phyloP scores from a whole-genome alignment of 1,140 invertebrate genomes.

The Frieseomelitta varia region DNA sequence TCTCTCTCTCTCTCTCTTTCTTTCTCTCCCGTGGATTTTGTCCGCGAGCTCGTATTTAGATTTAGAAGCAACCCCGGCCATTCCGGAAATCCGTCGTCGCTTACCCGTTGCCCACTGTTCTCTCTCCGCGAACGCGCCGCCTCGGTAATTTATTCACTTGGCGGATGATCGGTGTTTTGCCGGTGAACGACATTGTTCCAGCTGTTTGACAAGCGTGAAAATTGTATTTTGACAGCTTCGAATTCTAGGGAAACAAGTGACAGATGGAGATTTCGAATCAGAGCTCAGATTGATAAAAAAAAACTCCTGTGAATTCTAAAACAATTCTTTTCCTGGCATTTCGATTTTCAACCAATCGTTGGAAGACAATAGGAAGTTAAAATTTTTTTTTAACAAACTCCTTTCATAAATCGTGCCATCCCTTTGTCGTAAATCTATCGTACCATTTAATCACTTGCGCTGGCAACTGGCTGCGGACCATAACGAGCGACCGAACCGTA shows the following conservation, averaged over 20 bases:
- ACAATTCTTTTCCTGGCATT: too few relatives aligned
- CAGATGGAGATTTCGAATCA: not conserved
- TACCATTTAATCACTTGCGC: too few relatives aligned
- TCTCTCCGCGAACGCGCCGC: not conserved
- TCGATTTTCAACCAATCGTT: too few relatives aligned
- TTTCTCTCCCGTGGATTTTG: slow-evolving; percentile 25
- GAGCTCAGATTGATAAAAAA: too few relatives aligned
- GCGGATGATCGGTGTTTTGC: not conserved
- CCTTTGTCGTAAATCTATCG: not conserved
- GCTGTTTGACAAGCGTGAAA: not conserved
- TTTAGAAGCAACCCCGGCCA: slow-evolving; percentile 35
- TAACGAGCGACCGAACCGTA: too few relatives aligned
- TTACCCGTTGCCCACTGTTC: not conserved
- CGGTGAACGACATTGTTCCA: not conserved
- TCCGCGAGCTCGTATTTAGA: slow-evolving; percentile 40
- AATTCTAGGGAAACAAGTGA: not conserved
- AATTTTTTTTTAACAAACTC: too few relatives aligned
- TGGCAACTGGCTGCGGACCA: too few relatives aligned
- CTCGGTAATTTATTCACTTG: not conserved
- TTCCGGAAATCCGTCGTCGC: slow-evolving; percentile 47
- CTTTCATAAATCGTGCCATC: too few relatives aligned
- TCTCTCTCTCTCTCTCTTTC: slow-evolving; percentile 8
- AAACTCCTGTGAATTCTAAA: too few relatives aligned
- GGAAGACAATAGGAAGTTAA: not conserved
- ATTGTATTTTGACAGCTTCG: not conserved